Evolutionary conservation across 2,113 vertebrate genomes (phyloP).

Genomic region (Sarotherodon lohbergeri): DNA sequence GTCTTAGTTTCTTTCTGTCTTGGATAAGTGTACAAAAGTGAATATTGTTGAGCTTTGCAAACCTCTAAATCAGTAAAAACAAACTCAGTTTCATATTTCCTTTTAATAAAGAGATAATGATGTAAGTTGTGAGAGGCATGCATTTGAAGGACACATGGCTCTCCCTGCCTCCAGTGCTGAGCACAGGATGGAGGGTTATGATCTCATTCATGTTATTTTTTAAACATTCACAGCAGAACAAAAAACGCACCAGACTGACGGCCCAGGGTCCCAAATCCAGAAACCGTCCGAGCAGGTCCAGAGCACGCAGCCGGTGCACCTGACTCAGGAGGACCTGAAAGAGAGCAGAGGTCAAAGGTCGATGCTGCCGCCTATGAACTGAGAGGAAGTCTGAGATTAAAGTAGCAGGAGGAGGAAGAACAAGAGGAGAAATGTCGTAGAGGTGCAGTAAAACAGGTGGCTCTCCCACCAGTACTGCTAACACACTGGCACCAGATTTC

Average conservation of each 20-base stretch:
- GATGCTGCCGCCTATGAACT: background rate
- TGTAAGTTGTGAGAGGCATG: background rate
- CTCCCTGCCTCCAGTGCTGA: background rate
- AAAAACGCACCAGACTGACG: conserved; percentile 83
- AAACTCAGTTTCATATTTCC: background rate
- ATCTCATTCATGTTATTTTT: background rate
- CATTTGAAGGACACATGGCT: background rate
- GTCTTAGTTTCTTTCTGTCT: background rate
- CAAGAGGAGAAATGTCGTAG: background rate
- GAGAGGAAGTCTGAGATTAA: conserved; percentile 9
- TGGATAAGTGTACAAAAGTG: background rate
- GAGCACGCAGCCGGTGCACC: conserved; percentile 90
- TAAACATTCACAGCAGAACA: background rate
- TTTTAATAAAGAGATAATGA: background rate
- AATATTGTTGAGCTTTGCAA: too few species aligned
- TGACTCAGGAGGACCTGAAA: conserved; percentile 96
- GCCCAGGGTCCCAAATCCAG: conserved; percentile 98
- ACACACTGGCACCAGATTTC: conserved; percentile 11
- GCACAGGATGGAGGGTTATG: background rate
- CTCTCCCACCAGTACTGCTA: conserved; percentile 30
- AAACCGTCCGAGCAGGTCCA: conserved; percentile 91
- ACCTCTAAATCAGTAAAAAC: background rate
- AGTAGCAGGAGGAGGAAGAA: background rate
- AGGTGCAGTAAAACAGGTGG: conserved; percentile 52
- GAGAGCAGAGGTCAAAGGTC: conserved; percentile 31